Percentiles rank a stretch among this genome's conserved stretches.
Evolutionary conservation across 2,797 vertebrate genomes (phyloP).

Genomic region (Myotis daubentonii): DNA sequence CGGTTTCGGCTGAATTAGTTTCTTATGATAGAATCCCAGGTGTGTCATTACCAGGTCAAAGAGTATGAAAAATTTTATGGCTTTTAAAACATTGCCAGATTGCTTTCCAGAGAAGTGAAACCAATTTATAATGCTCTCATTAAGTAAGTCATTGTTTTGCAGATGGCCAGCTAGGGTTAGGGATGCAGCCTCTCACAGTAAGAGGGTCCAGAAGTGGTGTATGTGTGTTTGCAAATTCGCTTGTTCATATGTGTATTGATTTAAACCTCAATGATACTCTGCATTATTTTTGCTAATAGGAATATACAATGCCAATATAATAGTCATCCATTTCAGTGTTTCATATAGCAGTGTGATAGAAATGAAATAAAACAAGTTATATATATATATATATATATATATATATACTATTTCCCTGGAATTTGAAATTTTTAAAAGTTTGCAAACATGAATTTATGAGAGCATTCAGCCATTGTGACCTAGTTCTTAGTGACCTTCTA

Average conservation of each 20-base stretch:
- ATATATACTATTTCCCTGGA: not conserved
- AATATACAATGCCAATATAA: not conserved
- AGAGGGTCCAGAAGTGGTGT: too few relatives aligned
- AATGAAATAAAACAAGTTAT: not conserved
- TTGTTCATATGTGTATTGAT: not conserved
- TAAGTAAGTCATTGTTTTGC: not conserved
- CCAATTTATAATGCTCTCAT: not conserved
- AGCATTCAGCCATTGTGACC: not conserved
- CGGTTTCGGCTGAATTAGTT: conserved; percentile 55
- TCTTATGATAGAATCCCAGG: not conserved
- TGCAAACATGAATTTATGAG: not conserved
- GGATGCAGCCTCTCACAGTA: not conserved
- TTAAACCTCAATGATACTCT: not conserved
- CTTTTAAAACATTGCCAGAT: conserved; percentile 22
- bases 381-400: not conserved
- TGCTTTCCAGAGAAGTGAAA: not conserved
- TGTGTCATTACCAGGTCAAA: conserved; percentile 5
- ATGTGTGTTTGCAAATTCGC: not conserved
- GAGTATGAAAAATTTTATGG: conserved; percentile 22
- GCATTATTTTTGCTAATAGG: not conserved
- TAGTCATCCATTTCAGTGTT: not conserved
- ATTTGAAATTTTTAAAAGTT: not conserved
- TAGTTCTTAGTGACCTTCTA: not conserved
- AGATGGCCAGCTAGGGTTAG: not conserved
- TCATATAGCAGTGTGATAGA: not conserved